Conservation (phyloP, 2,888 invertebrate species). For the Fissipunctia ypsillon region DNA sequence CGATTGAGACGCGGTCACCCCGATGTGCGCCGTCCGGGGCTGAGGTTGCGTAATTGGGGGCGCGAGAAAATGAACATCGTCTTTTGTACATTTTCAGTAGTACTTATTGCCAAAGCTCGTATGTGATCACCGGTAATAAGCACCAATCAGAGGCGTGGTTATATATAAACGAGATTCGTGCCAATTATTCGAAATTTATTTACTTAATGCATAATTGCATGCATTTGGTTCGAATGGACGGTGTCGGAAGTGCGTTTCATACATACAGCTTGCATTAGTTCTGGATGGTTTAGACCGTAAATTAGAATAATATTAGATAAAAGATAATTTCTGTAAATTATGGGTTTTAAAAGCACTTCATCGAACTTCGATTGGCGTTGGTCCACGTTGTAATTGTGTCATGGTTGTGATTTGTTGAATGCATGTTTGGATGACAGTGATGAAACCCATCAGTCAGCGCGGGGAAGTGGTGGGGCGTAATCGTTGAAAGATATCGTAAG, state of each 20-base stretch:
- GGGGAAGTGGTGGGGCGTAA: conserved; percentile 72
- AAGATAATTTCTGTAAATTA: conserved; percentile 22
- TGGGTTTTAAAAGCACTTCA: conserved; percentile 53
- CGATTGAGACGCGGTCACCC: conserved; percentile 68
- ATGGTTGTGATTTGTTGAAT: conserved; percentile 78
- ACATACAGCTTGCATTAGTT: conserved; percentile 39
- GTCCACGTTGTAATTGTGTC: conserved; percentile 81
- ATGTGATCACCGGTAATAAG: conserved; percentile 78
- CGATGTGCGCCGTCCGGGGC: conserved; percentile 74
- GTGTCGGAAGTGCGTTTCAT: conserved; percentile 48
- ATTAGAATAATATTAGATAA: conserved; percentile 1
- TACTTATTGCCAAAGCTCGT: conserved; percentile 82
- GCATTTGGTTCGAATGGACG: conserved; percentile 51
- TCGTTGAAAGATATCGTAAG: conserved; percentile 75
- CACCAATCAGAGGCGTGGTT: conserved; percentile 84
- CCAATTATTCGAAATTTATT: conserved; percentile 79
- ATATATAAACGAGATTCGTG: conserved; percentile 85
- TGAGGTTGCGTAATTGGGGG: conserved; percentile 82
- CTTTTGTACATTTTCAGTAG: conserved; percentile 85
- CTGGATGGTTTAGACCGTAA: conserved; percentile 9
- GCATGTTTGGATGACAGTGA: conserved; percentile 77
- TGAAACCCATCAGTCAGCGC: conserved; percentile 75
- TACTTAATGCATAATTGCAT: conserved; percentile 64
- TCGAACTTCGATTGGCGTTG: conserved; percentile 76
- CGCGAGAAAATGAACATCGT: conserved; percentile 76